Conservation (phyloP, 1,140 invertebrate species). For the Oppia nitens region DNA sequence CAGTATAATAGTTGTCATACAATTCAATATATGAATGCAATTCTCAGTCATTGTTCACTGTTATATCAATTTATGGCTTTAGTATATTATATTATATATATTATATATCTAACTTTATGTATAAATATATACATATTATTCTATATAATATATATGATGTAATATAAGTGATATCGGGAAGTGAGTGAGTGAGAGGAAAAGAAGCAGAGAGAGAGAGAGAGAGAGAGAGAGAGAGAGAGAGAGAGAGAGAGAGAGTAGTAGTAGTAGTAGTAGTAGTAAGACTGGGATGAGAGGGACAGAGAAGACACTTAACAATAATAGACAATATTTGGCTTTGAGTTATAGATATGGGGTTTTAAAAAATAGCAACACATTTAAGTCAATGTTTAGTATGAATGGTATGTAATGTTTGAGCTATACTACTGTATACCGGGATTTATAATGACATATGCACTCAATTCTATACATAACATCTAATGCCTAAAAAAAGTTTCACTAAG, state of each 20-base stretch:
- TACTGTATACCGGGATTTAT: neutral
- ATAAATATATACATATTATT: too few species aligned
- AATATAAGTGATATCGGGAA: too few species aligned
- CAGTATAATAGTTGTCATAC: neutral
- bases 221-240: neutral
- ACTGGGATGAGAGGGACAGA: too few species aligned
- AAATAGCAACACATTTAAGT: neutral
- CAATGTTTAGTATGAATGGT: neutral
- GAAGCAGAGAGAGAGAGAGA: neutral
- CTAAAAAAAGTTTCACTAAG: neutral
- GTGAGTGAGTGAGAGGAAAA: neutral
- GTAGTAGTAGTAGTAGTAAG: too few species aligned
- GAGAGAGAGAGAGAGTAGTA: neutral
- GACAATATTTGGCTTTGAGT: neutral
- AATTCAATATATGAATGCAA: neutral
- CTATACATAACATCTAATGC: too few species aligned
- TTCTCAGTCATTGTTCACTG: neutral
- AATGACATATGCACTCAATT: neutral
- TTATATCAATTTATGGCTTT: too few species aligned
- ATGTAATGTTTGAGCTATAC: neutral
- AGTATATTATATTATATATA: too few species aligned
- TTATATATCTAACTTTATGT: too few species aligned
- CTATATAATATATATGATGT: too few species aligned
- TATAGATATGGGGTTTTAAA: neutral
- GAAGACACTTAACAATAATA: too few species aligned